A percentile compares a stretch with the other conserved stretches of the same genome.
Evolutionary conservation across 2,888 invertebrate species (phyloP).

Genomic region (Geophilus truncorum): DNA sequence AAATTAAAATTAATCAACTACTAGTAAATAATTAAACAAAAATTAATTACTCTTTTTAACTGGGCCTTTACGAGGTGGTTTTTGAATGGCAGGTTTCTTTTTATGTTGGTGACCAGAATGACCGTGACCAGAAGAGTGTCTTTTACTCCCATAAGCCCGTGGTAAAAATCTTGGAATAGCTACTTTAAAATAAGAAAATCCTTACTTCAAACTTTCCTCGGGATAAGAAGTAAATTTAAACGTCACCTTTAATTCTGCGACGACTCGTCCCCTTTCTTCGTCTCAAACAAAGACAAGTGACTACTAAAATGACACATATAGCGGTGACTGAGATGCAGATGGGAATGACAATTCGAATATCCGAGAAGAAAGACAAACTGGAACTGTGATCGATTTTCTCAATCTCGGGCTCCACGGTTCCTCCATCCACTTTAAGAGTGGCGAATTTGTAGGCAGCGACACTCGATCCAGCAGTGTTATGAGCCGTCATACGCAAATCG

Average conservation of each 20-base stretch:
- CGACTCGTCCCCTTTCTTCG: constrained; percentile 28
- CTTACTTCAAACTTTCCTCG: background rate
- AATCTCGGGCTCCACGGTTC: constrained; percentile 31
- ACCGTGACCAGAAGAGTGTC: constrained; percentile 13
- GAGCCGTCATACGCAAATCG: constrained; percentile 48
- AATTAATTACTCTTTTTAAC: constrained; percentile 12
- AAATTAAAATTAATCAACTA: background rate
- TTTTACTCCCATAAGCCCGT: background rate
- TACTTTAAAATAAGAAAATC: background rate
- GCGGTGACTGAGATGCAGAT: constrained; percentile 39
- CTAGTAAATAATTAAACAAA: no score
- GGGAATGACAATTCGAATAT: constrained; percentile 39
- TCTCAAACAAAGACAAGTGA: constrained; percentile 37
- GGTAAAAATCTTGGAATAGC: constrained; percentile 10
- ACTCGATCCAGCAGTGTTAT: constrained; percentile 49
- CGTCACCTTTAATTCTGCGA: constrained; percentile 28
- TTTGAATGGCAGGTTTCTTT: constrained; percentile 30
- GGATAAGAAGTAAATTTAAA: background rate
- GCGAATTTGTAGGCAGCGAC: constrained; percentile 47
- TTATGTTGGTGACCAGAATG: constrained; percentile 25
- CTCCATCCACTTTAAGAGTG: constrained; percentile 46
- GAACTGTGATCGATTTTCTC: constrained; percentile 35
- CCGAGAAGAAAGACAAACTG: constrained; percentile 38
- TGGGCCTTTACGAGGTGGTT: background rate
- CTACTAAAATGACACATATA: constrained; percentile 39